Evolutionary conservation across 2,797 vertebrate genomes (phyloP).

Genomic region (Fistularia tabacaria): DNA sequence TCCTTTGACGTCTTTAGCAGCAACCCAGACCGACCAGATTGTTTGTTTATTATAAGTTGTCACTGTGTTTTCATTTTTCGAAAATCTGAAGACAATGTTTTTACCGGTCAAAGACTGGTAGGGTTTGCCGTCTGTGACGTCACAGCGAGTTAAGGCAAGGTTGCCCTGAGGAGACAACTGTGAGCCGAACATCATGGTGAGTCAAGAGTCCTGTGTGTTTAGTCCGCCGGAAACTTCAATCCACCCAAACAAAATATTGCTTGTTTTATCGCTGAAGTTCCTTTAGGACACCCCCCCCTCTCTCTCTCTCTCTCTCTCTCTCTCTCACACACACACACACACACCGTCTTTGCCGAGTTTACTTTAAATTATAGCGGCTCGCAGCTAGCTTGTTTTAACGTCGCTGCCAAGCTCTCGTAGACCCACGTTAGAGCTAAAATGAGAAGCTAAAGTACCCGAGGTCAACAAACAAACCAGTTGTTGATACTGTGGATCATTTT

Average conservation of each 20-base stretch:
- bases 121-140: neutral
- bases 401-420: too few species aligned
- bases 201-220: neutral
- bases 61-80: neutral
- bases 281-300: too few species aligned
- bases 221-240: neutral
- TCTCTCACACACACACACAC: too few species aligned
- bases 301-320: too few species aligned
- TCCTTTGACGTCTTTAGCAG: neutral
- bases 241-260: too few species aligned
- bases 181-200: constrained; percentile 3
- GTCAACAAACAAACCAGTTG: too few species aligned
- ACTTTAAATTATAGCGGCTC: neutral
- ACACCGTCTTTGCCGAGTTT: neutral
- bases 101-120: neutral
- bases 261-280: too few species aligned
- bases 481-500: too few species aligned
- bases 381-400: neutral
- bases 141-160: neutral
- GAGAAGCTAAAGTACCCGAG: too few species aligned
- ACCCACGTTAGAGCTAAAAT: too few species aligned
- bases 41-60: neutral
- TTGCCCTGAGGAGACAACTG: too few species aligned
- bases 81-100: constrained; percentile 5
- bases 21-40: neutral